phyloP scores from a whole-genome alignment of 1,140 invertebrate genomes.

The Ctenoplectra terminalis region DNA sequence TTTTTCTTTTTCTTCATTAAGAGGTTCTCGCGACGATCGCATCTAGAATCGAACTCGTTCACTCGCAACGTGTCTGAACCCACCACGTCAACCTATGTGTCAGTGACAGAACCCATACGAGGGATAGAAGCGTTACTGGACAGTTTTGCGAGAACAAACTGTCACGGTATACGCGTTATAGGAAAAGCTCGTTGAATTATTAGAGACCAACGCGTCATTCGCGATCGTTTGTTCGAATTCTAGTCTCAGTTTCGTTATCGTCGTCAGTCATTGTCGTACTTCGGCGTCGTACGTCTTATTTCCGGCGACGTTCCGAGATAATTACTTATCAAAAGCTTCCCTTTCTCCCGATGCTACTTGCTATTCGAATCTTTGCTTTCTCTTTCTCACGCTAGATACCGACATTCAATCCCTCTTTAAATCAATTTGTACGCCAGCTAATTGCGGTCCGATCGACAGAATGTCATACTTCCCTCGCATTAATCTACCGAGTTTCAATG shows the following conservation, averaged over 20 bases:
- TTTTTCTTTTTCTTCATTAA: neutral
- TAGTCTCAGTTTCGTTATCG: constrained; percentile 4
- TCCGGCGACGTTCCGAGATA: constrained; percentile 22
- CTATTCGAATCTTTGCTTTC: neutral
- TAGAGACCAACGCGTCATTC: neutral
- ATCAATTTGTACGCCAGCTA: constrained; percentile 26
- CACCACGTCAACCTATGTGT: too few species aligned
- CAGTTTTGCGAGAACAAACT: too few species aligned
- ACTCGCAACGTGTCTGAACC: neutral
- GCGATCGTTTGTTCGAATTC: neutral
- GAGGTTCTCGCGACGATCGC: neutral
- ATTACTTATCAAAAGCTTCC: constrained; percentile 18
- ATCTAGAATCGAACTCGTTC: neutral
- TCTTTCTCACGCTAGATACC: neutral
- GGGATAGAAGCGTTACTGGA: too few species aligned
- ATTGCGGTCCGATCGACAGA: constrained; percentile 4
- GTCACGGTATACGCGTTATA: too few species aligned
- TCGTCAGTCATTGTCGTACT: constrained; percentile 21
- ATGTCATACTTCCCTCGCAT: neutral
- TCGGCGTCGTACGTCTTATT: constrained; percentile 18
- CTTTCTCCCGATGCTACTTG: neutral
- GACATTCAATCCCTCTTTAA: neutral
- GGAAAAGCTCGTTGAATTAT: neutral
- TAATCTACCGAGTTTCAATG: neutral
- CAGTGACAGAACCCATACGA: too few species aligned